phyloP scores from a whole-genome alignment of 1,140 invertebrate genomes.

The Archivesica marissinica region DNA sequence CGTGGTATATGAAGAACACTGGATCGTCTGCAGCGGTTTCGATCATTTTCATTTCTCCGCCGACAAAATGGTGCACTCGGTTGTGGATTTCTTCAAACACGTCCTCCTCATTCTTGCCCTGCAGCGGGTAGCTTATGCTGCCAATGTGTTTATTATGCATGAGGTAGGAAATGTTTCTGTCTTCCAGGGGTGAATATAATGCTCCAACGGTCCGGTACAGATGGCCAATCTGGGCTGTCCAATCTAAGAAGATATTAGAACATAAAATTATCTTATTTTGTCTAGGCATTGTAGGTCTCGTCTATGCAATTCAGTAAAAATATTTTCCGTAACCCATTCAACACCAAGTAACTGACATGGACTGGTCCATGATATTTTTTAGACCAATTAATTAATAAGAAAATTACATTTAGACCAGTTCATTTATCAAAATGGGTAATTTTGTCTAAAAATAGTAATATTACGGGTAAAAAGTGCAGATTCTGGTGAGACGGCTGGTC shows the following conservation, averaged over 20 bases:
- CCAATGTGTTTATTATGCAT: neutral
- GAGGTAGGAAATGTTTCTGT: conserved; percentile 45
- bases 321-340: too few relatives aligned
- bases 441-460: too few relatives aligned
- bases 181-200: neutral
- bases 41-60: conserved; percentile 73
- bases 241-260: conserved; percentile 44
- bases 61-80: conserved; percentile 70
- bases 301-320: too few relatives aligned
- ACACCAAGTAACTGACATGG: too few relatives aligned
- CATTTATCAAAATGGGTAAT: too few relatives aligned
- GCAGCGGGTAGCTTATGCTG: conserved; percentile 6
- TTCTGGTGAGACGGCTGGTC: too few relatives aligned
- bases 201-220: conserved; percentile 60
- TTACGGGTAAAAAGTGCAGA: too few relatives aligned
- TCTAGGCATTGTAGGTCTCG: too few relatives aligned
- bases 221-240: conserved; percentile 55
- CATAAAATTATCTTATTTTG: too few relatives aligned
- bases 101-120: conserved; percentile 50
- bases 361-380: too few relatives aligned
- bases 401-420: too few relatives aligned
- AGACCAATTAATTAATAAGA: too few relatives aligned
- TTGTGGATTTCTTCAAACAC: conserved; percentile 74
- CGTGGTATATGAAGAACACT: conserved; percentile 83
- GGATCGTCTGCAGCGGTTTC: conserved; percentile 81